These are phyloP conservation scores for Phasia obesa DNA, from an alignment of 2,888 invertebrate species.

Conservation along the genomic window DNA sequence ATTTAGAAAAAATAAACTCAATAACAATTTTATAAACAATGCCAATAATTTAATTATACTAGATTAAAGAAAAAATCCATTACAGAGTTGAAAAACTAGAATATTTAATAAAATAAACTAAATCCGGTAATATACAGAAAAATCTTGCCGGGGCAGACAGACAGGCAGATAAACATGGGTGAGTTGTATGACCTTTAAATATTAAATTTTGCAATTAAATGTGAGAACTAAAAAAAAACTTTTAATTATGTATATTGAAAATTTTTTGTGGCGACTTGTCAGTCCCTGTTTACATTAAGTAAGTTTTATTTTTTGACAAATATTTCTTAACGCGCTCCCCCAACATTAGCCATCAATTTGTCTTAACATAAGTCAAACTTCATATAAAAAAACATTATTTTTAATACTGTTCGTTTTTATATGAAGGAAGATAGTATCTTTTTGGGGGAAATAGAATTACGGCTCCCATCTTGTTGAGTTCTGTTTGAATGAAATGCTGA, in stretches of 20 bases:
- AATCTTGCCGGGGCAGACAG: not conserved
- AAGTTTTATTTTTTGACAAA: too few species aligned
- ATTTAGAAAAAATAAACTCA: not conserved
- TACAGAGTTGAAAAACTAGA: not conserved
- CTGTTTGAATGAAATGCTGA: too few species aligned
- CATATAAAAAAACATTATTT: too few species aligned
- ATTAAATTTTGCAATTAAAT: not conserved
- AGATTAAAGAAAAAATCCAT: conserved; percentile 11
- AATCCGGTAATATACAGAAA: conserved; percentile 17
- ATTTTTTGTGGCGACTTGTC: not conserved
- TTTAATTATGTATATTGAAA: not conserved
- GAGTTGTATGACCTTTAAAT: conserved; percentile 18
- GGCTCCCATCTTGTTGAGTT: too few species aligned
- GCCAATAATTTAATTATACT: conserved; percentile 16
- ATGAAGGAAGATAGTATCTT: too few species aligned
- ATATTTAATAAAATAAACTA: not conserved
- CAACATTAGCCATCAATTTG: too few species aligned
- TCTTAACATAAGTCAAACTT: too few species aligned
- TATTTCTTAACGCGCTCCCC: too few species aligned
- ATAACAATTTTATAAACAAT: not conserved
- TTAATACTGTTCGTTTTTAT: too few species aligned
- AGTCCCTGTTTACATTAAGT: too few species aligned
- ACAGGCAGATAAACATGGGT: not conserved
- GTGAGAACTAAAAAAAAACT: not conserved
- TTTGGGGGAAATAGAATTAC: too few species aligned